phyloP scores from a whole-genome alignment of 1,140 invertebrate species.

The Drosophila asahinai region DNA sequence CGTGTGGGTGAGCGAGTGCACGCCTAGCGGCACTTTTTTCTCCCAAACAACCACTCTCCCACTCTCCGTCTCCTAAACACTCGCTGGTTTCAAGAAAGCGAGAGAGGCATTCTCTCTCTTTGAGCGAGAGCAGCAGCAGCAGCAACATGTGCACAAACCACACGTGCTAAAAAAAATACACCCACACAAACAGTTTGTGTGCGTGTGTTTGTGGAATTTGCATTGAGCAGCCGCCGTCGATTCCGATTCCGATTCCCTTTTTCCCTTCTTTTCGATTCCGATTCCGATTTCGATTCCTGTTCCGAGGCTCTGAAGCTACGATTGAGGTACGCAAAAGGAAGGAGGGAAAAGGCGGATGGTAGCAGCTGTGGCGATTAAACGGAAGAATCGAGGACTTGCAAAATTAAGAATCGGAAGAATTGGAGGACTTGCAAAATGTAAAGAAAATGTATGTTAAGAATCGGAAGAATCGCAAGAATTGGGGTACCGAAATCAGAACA shows the following conservation, averaged over 20 bases:
- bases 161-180: constrained; percentile 82
- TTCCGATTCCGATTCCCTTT: constrained; percentile 43
- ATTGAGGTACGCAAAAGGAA: background rate
- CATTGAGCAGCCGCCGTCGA: constrained; percentile 71
- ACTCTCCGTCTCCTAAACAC: constrained; percentile 35
- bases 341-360: background rate
- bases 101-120: constrained; percentile 30
- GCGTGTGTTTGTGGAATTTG: constrained; percentile 71
- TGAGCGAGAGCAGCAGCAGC: constrained; percentile 42
- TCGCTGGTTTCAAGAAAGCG: constrained; percentile 35
- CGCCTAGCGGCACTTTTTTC: constrained; percentile 76
- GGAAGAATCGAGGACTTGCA: background rate
- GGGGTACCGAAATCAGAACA: background rate
- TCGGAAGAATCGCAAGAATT: no score
- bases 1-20: constrained; percentile 58
- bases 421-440: background rate
- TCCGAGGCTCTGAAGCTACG: constrained; percentile 25
- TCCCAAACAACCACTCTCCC: constrained; percentile 64
- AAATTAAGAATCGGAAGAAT: background rate
- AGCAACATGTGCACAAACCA: constrained; percentile 85
- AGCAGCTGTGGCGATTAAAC: constrained; percentile 13
- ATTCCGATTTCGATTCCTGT: constrained; percentile 65
- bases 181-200: constrained; percentile 41
- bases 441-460: background rate
- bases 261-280: constrained; percentile 32